Evolutionary conservation across 2,113 vertebrate genomes (phyloP), one percentile per base, ranked within the genome.

Genomic region (Hippocampus barbouri): DNA sequence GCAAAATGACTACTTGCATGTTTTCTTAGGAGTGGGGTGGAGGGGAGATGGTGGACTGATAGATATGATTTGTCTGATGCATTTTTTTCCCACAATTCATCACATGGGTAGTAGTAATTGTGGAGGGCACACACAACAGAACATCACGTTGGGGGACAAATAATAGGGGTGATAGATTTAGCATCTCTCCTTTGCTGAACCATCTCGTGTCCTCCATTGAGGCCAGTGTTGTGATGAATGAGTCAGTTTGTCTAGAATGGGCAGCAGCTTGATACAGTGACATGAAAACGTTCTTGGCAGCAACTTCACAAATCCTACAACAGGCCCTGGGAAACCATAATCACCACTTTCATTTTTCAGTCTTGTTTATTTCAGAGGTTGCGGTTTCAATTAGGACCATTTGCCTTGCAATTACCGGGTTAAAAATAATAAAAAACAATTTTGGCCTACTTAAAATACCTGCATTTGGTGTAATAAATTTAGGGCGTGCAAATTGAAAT

Each of bases 391-490:
- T 93, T 92, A 93, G 91, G 89, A 88, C 71, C 88, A 92, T 93
- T 93, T 90, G 89, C 90, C 87, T 92, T 92, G 86, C 90, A 92
- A 93, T 93, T 93, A 91, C 88, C 85, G 89, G 87, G 93, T 92
- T 93, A 91, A 93, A 92, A 92, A 93, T 91, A 93, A 92, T 92
- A 89, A 92, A 51, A 47, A 91, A 91, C 88, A 90, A 84, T 88
- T 91, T 90, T 67, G 18, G 74, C 80, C 75, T 80, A 92, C 90
- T 88, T 91, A 90, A 93, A 93, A 93, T 93, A 92, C 90, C 91
- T 91, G 89, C 85, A 88, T 89, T 90, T 90, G 89, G 84, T 91
- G 86, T 91, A 88, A 88, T 85, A 86, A 18, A 89, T 91, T 91
- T 74, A 78, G 85, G 79, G 80, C 79, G 59, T 88, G 83, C 86